Evolutionary conservation across 2,113 vertebrate genomes (phyloP).

Genomic region (Thermophis baileyi): DNA sequence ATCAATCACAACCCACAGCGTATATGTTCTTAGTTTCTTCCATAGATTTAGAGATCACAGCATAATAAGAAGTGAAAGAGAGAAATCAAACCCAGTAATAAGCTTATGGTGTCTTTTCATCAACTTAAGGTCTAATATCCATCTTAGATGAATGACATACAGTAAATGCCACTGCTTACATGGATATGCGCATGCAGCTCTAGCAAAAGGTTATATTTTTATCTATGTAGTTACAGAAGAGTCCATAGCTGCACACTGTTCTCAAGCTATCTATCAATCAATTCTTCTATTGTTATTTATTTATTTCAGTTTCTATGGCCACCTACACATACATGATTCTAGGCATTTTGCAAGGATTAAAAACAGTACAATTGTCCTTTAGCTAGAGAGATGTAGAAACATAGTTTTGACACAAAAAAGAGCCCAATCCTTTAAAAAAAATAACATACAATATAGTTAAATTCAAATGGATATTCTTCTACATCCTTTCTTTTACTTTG

Average conservation of each 20-base stretch:
- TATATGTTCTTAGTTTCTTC: background rate
- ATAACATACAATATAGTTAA: background rate
- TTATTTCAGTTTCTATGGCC: background rate
- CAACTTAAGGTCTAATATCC: background rate
- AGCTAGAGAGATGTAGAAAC: background rate
- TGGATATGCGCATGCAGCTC: background rate
- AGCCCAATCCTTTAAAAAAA: background rate
- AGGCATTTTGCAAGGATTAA: background rate
- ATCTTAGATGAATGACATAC: background rate
- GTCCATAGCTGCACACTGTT: background rate
- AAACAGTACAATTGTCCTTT: background rate
- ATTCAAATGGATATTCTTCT: background rate
- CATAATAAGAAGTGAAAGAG: background rate
- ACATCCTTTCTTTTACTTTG: background rate
- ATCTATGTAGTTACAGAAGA: background rate
- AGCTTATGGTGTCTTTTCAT: background rate
- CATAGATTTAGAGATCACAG: background rate
- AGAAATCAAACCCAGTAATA: background rate
- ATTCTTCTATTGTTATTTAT: background rate
- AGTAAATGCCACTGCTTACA: background rate
- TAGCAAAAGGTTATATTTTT: background rate
- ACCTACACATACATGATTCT: background rate
- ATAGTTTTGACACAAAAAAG: background rate
- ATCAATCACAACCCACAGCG: background rate
- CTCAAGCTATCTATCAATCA: background rate